phyloP scores from a whole-genome alignment of 2,888 invertebrate genomes.

The Stenotaenia linearis region DNA sequence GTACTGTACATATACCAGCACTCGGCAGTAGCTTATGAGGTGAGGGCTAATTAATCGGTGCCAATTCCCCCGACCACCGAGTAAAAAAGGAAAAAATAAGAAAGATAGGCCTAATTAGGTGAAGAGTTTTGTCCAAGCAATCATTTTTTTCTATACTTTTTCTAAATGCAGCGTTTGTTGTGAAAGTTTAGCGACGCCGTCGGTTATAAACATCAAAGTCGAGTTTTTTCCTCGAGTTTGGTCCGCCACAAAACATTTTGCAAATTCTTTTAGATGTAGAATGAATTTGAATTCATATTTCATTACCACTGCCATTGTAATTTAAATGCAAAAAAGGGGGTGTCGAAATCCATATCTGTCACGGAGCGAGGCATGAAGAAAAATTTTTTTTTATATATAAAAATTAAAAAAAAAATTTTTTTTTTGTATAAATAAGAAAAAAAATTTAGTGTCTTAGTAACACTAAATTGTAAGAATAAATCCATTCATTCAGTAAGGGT shows the following conservation, averaged over 20 bases:
- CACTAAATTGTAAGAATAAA: too few species aligned
- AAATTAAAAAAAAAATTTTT: neutral
- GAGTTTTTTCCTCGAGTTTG: neutral
- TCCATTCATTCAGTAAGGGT: too few species aligned
- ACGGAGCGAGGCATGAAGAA: slow-evolving; percentile 1
- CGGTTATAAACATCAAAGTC: neutral
- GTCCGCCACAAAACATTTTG: slow-evolving; percentile 19
- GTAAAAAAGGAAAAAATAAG: neutral
- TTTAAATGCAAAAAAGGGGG: slow-evolving; percentile 19
- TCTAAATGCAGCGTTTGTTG: neutral
- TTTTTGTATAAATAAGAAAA: neutral
- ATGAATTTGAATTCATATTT: slow-evolving; percentile 14
- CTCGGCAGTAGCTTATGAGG: slow-evolving; percentile 8
- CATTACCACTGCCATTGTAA: slow-evolving; percentile 10
- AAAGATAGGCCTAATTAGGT: slow-evolving; percentile 21
- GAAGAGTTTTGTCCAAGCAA: neutral
- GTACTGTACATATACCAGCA: slow-evolving; percentile 24
- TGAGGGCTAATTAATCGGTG: slow-evolving; percentile 26
- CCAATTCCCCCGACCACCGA: slow-evolving; percentile 4
- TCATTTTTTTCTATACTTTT: neutral
- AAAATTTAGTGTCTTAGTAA: neutral
- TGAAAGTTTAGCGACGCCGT: neutral
- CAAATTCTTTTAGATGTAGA: slow-evolving; percentile 19
- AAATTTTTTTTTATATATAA: neutral
- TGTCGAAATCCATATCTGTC: slow-evolving; percentile 19